phyloP scores from a whole-genome alignment of 2,113 vertebrate species.

The Calidris pygmaea region DNA sequence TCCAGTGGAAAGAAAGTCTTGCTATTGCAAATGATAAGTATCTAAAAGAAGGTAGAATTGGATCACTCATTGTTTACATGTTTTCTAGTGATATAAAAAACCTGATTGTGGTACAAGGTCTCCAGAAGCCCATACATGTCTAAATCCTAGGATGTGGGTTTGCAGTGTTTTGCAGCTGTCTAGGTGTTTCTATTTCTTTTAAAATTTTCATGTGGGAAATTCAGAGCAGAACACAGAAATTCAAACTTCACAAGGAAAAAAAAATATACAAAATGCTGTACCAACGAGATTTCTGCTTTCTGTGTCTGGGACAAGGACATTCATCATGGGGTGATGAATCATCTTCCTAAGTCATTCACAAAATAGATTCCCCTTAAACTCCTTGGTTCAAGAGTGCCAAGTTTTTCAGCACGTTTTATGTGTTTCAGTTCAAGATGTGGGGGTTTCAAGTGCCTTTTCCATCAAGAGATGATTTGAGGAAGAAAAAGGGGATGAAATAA shows the following conservation, averaged over 20 bases:
- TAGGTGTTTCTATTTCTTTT: background rate
- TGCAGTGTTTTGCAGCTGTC: background rate
- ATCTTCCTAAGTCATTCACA: background rate
- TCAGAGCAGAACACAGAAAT: background rate
- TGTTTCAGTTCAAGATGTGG: background rate
- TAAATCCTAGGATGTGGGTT: background rate
- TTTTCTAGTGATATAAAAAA: conserved; percentile 21
- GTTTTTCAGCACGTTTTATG: background rate
- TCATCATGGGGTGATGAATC: conserved; percentile 21
- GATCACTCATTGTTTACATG: background rate
- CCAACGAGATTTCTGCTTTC: background rate
- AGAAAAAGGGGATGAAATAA: background rate
- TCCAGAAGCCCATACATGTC: background rate
- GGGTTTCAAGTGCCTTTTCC: background rate
- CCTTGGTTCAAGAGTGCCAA: background rate
- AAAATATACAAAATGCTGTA: background rate
- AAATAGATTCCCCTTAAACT: background rate
- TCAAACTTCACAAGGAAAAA: background rate
- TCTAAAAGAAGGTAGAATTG: background rate
- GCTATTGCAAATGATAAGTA: conserved; percentile 10
- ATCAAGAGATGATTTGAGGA: background rate
- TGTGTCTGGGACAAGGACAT: background rate
- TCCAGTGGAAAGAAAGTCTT: background rate
- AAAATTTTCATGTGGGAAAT: background rate
- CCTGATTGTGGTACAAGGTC: conserved; percentile 1